Base-by-base conservation (phyloP, 2,888 invertebrate genomes). In the Abrostola tripartita region DNA sequence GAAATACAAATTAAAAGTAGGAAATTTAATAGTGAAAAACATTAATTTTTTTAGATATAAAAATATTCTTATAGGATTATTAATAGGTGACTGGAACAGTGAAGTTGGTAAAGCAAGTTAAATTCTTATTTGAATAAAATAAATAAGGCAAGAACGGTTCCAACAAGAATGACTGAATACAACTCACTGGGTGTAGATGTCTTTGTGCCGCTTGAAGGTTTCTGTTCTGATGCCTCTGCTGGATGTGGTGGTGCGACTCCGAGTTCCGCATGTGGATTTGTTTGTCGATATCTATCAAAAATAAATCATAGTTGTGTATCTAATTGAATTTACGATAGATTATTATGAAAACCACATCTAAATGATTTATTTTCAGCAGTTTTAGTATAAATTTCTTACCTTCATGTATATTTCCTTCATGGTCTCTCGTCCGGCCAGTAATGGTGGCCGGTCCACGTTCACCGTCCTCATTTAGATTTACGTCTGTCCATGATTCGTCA, bases 401-500 rank as follows among this genome's bases (percentile, higher is more conserved):
- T 87, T 93, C 93, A 62, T 92, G 92, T 61, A 93, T 85, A 61
- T 97, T 97, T 14, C 97, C 97, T 78, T 97, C 97, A 78, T 96
- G 96, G 82, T 97, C 97, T 51, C 96, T 90, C 7, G 95, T 91
- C 62, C 95, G 90, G 53, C 96, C 96, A 0, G 93, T 92, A 72
- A 93, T 93, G 24, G 93, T 93, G 54, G 93, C 92, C 0, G 93
- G 93, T 0, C 94, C 94, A 92, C 97, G 83, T 93, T 96, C 85
- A 85, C 95, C 94, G 66, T 98, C 98, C 86, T 98, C 98, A 85
- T 98, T 98, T 55, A 98, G 93, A 88, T 98, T 98, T 47, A 98
- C 98, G 85, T 98, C 98, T 0, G 98, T 98, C 98, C 98, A 98
- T 54, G 97, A 98, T 83, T 98, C 98, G 83, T 98, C 98, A 76